A percentile compares a stretch with the other conserved stretches of the same genome.
These are phyloP conservation scores for Tribolium freemani DNA, from an alignment of 2,888 invertebrate genomes.

Conservation along the genomic window DNA sequence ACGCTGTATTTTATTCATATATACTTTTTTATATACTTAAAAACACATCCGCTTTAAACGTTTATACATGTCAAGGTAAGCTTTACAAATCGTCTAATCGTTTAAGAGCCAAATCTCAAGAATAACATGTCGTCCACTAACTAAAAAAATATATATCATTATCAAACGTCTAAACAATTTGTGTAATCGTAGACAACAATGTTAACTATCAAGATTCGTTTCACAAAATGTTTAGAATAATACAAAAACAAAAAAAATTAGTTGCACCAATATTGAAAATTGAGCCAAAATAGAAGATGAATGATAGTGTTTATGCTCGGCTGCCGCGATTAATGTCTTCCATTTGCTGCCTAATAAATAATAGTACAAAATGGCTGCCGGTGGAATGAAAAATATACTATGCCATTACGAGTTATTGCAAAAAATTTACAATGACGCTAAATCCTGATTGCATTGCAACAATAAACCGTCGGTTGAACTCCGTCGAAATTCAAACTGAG, in stretches of 20 bases:
- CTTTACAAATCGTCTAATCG: slow-evolving; percentile 66
- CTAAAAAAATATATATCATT: slow-evolving; percentile 65
- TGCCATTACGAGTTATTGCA: slow-evolving; percentile 58
- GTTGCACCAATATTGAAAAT: slow-evolving; percentile 63
- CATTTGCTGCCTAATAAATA: slow-evolving; percentile 46
- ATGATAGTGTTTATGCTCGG: slow-evolving; percentile 23
- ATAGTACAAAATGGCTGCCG: slow-evolving; percentile 58
- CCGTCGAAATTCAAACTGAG: slow-evolving; percentile 7
- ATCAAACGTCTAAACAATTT: slow-evolving; percentile 43
- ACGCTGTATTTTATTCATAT: slow-evolving; percentile 67
- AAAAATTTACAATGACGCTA: slow-evolving; percentile 20
- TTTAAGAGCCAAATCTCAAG: slow-evolving; percentile 52
- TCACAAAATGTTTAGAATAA: slow-evolving; percentile 42
- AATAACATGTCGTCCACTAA: slow-evolving; percentile 56
- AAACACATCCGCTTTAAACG: slow-evolving; percentile 67
- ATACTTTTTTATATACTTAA: slow-evolving; percentile 67
- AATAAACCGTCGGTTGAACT: slow-evolving; percentile 17
- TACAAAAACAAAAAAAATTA: slow-evolving; percentile 17
- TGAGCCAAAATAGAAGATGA: slow-evolving; percentile 43
- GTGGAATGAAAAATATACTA: slow-evolving; percentile 59
- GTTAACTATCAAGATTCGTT: slow-evolving; percentile 52
- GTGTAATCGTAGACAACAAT: slow-evolving; percentile 54
- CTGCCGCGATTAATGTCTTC: slow-evolving; percentile 40
- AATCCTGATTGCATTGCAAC: slow-evolving; percentile 38
- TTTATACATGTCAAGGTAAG: slow-evolving; percentile 66